Conservation (phyloP, 2,113 vertebrate genomes). For the Chamaea fasciata region DNA sequence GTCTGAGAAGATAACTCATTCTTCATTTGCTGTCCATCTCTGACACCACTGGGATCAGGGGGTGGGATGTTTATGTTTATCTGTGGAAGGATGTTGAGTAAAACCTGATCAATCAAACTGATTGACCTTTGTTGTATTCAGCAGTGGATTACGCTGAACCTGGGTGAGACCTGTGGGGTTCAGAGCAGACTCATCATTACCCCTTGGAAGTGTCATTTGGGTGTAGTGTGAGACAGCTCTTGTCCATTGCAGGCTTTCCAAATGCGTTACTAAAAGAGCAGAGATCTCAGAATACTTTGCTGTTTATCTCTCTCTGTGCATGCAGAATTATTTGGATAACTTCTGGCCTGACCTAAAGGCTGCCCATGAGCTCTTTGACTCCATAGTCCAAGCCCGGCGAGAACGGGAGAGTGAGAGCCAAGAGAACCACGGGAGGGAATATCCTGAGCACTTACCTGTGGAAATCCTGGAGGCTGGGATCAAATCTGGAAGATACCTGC, state of each 20-base stretch:
- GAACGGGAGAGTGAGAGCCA: constrained; percentile 81
- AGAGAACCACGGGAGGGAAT: constrained; percentile 81
- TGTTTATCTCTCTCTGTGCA: background rate
- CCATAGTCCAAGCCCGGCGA: constrained; percentile 81
- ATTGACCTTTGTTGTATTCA: background rate
- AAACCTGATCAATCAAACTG: background rate
- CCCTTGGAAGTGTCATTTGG: background rate
- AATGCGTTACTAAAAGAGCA: background rate
- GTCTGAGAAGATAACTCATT: background rate
- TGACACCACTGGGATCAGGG: background rate
- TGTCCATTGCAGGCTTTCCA: background rate
- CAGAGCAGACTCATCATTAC: background rate
- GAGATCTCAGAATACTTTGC: background rate
- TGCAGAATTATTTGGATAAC: constrained; percentile 86
- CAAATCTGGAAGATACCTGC: constrained; percentile 89
- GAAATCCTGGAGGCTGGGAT: constrained; percentile 89
- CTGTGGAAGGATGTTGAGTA: background rate
- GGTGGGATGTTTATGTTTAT: background rate
- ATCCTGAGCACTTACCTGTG: constrained; percentile 81
- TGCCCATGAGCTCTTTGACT: constrained; percentile 82
- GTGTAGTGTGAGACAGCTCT: background rate
- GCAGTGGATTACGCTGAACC: background rate
- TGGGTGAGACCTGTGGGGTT: background rate
- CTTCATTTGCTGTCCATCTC: background rate
- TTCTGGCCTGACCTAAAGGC: constrained; percentile 89